A percentile compares a stretch with the other conserved stretches of the same genome.
Evolutionary conservation across 2,797 vertebrate genomes (phyloP).

Genomic region (Coranthus polyacanthus): DNA sequence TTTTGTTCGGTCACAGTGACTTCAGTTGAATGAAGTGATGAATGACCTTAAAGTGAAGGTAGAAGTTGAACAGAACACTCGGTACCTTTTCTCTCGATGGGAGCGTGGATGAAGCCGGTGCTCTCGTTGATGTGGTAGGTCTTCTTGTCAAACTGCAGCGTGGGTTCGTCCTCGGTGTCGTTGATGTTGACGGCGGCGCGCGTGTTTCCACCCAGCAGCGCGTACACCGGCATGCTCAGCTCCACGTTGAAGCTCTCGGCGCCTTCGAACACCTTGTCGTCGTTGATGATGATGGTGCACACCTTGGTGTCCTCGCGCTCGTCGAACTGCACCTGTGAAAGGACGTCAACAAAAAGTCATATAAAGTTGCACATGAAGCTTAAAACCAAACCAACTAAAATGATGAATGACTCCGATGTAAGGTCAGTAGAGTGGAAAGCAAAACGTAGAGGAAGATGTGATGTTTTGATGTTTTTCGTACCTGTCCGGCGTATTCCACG

Average conservation of each 20-base stretch:
- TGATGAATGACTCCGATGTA: too few relatives aligned
- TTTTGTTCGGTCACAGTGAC: too few relatives aligned
- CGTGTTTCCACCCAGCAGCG: slow-evolving; percentile 90
- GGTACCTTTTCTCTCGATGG: slow-evolving; percentile 94
- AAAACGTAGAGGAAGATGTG: too few relatives aligned
- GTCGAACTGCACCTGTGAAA: slow-evolving; percentile 95
- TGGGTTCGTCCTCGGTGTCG: slow-evolving; percentile 94
- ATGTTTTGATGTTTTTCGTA: too few relatives aligned
- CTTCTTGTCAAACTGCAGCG: slow-evolving; percentile 93
- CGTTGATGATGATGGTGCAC: slow-evolving; percentile 91
- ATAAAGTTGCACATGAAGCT: too few relatives aligned
- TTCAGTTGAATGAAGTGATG: too few relatives aligned
- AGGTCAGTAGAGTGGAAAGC: too few relatives aligned
- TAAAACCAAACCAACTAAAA: too few relatives aligned
- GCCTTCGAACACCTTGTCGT: slow-evolving; percentile 92
- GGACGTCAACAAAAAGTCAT: too few relatives aligned
- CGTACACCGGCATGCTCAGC: slow-evolving; percentile 95
- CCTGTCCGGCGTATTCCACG: slow-evolving; percentile 94
- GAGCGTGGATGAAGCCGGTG: slow-evolving; percentile 85
- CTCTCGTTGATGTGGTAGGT: slow-evolving; percentile 92
- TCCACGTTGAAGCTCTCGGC: slow-evolving; percentile 91
- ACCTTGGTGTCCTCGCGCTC: slow-evolving; percentile 94
- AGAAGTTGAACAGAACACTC: too few relatives aligned
- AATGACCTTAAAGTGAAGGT: too few relatives aligned
- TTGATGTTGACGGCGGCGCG: slow-evolving; percentile 87